Conservation (phyloP, 2,888 invertebrate species). For the Macaria notata region DNA sequence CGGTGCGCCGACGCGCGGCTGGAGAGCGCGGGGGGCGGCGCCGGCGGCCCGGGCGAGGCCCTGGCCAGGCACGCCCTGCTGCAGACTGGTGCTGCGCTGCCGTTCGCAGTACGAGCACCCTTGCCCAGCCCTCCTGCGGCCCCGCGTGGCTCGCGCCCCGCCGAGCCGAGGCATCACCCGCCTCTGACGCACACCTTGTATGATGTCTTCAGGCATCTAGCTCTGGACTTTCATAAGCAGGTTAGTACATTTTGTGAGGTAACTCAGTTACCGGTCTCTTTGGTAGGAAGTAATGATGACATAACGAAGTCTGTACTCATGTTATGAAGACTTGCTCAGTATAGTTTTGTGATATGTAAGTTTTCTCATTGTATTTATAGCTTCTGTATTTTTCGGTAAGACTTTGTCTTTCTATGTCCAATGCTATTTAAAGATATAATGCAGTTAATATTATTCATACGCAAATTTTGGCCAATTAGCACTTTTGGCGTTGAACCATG, state of each 20-base stretch:
- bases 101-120: slow-evolving; percentile 53
- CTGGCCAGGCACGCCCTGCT: slow-evolving; percentile 87
- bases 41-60: slow-evolving; percentile 90
- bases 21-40: slow-evolving; percentile 89
- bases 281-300: no score
- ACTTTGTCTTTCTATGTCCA: no score
- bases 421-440: no score
- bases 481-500: no score
- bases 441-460: no score
- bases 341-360: no score
- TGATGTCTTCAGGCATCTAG: slow-evolving; percentile 78
- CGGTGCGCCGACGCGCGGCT: slow-evolving; percentile 82
- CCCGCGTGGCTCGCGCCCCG: slow-evolving; percentile 25
- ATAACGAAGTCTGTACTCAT: no score
- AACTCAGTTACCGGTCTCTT: no score
- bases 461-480: no score
- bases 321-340: no score
- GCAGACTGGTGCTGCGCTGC: slow-evolving; percentile 83
- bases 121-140: slow-evolving; percentile 43
- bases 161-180: slow-evolving; percentile 47
- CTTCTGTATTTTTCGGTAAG: no score
- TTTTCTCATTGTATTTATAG: no score
- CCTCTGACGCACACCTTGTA: slow-evolving; percentile 68
- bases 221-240: slow-evolving; percentile 72
- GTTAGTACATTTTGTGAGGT: slow-evolving; percentile 33